Percentiles rank a stretch among this genome's conserved stretches.
Evolutionary conservation across 2,888 invertebrate species (phyloP).

Genomic region (Macrosiphum euphorbiae): DNA sequence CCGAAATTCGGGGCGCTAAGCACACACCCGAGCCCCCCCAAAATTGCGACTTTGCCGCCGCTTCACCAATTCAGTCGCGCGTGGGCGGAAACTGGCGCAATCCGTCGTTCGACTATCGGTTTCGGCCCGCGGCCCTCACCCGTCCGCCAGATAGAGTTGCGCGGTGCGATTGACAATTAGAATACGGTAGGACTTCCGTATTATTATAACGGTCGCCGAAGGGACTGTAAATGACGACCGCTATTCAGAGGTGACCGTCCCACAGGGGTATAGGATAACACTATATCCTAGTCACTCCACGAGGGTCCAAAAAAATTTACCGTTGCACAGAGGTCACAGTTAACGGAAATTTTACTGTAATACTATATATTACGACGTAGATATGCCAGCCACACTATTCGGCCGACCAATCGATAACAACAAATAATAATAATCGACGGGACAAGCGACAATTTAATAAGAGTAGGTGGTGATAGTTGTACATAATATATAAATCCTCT

Average conservation of each 20-base stretch:
- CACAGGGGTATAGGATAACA: too few relatives aligned
- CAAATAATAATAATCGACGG: background rate
- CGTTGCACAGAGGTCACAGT: too few relatives aligned
- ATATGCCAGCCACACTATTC: background rate
- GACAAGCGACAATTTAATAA: background rate
- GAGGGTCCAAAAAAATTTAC: too few relatives aligned
- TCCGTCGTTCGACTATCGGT: slow-evolving; percentile 7
- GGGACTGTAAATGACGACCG: background rate
- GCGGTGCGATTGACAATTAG: background rate
- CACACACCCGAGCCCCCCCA: too few relatives aligned
- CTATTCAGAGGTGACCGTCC: too few relatives aligned
- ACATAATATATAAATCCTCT: background rate
- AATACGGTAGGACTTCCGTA: background rate
- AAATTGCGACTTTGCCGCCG: too few relatives aligned
- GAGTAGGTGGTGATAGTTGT: background rate
- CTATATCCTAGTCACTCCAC: too few relatives aligned
- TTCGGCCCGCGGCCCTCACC: background rate
- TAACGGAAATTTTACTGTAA: too few relatives aligned
- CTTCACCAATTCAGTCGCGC: background rate
- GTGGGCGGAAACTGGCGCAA: background rate
- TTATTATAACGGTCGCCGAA: too few relatives aligned
- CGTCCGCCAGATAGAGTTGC: slow-evolving; percentile 51
- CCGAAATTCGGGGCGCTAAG: too few relatives aligned
- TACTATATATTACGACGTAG: too few relatives aligned
- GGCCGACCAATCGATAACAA: background rate